Evolutionary conservation across 1,140 invertebrate genomes (phyloP), one percentile per base, ranked within the genome.

Genomic region (Bombus impatiens): DNA sequence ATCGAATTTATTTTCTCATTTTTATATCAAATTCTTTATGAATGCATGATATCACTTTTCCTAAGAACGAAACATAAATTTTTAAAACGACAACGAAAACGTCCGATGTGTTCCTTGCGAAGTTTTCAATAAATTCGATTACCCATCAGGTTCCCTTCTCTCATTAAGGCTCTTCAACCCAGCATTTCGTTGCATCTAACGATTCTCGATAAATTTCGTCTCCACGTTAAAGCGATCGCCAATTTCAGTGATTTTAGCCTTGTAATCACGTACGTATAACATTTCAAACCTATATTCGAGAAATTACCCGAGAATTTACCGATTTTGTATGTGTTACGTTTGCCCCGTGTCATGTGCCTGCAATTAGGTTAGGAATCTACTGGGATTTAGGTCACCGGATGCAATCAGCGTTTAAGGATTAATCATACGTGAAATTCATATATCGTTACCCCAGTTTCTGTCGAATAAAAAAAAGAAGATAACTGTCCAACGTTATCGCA

Each of bases 111-210:
- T 71, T 37, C 65, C 28, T 40, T 28, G 28, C 8, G 35, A 74
- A 44, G n/a, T 78, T 53, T 40, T 28, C n/a, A 59, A n/a, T 78
- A 13, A 68, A 83, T 10, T 75, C 59, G 62, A 78, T 70, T 53
- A 62, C 72, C 59, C 72, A 37, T 82, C 81, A 83, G 81, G 81
- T 83, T 83, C 74, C 82, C 62, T 78, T 84, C 81, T 77, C 72
- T 68, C 74, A n/a, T 77, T 84, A 84, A 78, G 70, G 40, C 71
- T 82, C n/a, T 35, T 42, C 37, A 15, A 68, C 37, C 15, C 57
- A 42, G 5, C 65, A 35, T 83, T 83, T 82, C 71, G 57, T 75
- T 82, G 67, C 44, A 22, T 53, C 12, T 37, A 59, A 28, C 67
- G 68, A 40, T 71, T 32, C 47, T 32, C 25, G 28, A 71, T 57